Percentiles rank a stretch among this genome's conserved stretches.
Evolutionary conservation across 2,797 vertebrate genomes (phyloP).

Genomic region (Myripristis jacobus): DNA sequence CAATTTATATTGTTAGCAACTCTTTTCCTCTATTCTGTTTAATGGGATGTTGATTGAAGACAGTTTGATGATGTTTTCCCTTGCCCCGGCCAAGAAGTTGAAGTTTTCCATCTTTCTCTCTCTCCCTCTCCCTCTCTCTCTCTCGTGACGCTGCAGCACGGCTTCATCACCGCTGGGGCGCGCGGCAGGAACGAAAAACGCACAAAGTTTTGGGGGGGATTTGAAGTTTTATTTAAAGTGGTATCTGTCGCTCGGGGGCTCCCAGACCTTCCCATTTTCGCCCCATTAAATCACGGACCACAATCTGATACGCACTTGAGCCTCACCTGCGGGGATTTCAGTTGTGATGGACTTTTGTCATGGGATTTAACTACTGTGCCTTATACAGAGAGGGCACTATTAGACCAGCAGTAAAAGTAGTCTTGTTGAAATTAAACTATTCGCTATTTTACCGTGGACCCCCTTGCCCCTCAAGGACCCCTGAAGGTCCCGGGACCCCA

Average conservation of each 20-base stretch:
- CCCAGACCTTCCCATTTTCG: too few species aligned
- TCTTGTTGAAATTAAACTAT: background rate
- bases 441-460: background rate
- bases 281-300: background rate
- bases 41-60: too few species aligned
- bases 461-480: constrained; percentile 48
- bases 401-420: background rate
- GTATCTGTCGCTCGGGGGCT: background rate
- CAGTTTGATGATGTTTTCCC: too few species aligned
- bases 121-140: too few species aligned
- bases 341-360: background rate
- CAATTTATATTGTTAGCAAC: too few species aligned
- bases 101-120: too few species aligned
- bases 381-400: too few species aligned
- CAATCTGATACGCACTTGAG: background rate
- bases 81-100: too few species aligned
- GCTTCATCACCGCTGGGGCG: constrained; percentile 31
- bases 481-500: constrained; percentile 55
- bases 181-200: constrained; percentile 27
- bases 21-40: too few species aligned
- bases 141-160: background rate
- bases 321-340: background rate
- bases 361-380: background rate
- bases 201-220: background rate
- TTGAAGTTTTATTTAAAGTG: constrained; percentile 4